These are phyloP conservation scores for Troides oblongomaculatus DNA, from an alignment of 2,888 invertebrate genomes.

Conservation along the genomic window DNA sequence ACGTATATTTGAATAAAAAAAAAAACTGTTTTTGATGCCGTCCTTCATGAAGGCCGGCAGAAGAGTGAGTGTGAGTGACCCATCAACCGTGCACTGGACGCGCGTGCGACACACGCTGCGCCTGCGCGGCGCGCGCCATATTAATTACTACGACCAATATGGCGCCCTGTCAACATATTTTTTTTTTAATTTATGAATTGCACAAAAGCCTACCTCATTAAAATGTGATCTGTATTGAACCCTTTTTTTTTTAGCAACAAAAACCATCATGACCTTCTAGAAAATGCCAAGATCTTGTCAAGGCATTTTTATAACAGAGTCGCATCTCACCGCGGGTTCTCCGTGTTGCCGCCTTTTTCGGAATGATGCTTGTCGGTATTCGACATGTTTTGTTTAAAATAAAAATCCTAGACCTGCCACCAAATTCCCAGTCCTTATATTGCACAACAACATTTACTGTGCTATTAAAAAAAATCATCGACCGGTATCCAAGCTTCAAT, in stretches of 20 bases:
- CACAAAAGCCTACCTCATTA: constrained; percentile 60
- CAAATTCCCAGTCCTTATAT: constrained; percentile 70
- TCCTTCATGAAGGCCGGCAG: constrained; percentile 69
- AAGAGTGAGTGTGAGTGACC: constrained; percentile 64
- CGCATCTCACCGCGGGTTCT: constrained; percentile 57
- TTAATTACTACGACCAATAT: constrained; percentile 76
- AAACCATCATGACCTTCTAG: constrained; percentile 53
- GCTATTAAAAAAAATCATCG: constrained; percentile 56
- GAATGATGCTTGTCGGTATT: constrained; percentile 59
- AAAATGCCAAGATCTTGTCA: constrained; percentile 65
- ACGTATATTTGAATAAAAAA: no score
- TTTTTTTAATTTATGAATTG: constrained; percentile 62
- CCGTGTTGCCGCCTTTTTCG: constrained; percentile 65
- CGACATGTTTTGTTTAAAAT: constrained; percentile 60
- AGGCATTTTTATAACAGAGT: constrained; percentile 59
- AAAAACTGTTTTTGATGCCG: constrained; percentile 44
- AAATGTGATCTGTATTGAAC: constrained; percentile 51
- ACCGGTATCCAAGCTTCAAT: constrained; percentile 49
- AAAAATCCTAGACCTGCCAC: constrained; percentile 66
- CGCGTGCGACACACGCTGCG: constrained; percentile 47
- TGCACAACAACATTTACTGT: constrained; percentile 67
- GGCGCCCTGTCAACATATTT: constrained; percentile 67
- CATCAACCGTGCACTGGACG: constrained; percentile 43
- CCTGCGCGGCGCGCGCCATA: constrained; percentile 56
- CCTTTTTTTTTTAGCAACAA: constrained; percentile 45